Evolutionary conservation across 2,113 vertebrate species (phyloP).

Genomic region (Sebastes fasciatus): DNA sequence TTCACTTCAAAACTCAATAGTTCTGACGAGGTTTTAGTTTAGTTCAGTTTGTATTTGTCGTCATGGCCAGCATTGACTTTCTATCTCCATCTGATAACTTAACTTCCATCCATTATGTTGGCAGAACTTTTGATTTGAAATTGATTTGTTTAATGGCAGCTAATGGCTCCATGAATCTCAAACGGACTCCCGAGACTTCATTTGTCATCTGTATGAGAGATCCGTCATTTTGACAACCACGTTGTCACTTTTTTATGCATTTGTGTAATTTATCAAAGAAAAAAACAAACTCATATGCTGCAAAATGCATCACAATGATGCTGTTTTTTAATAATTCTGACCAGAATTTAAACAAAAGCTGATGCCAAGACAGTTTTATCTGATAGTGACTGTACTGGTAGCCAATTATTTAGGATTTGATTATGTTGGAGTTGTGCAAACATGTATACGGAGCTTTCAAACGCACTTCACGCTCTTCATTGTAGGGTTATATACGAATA

Average conservation of each 20-base stretch:
- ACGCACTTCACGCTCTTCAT: neutral
- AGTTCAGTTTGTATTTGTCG: neutral
- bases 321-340: neutral
- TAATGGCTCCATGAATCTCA: conserved; percentile 54
- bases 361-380: too few species aligned
- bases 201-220: conserved; percentile 42
- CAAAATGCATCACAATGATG: neutral
- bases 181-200: conserved; percentile 38
- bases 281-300: neutral
- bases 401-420: neutral
- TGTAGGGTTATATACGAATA: too few species aligned
- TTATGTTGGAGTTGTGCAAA: neutral
- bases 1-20: neutral
- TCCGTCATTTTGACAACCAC: conserved; percentile 43
- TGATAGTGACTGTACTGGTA: neutral
- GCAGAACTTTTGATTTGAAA: conserved; percentile 62
- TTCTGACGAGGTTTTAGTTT: neutral
- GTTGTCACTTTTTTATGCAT: conserved; percentile 21
- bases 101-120: conserved; percentile 61
- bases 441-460: neutral
- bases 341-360: neutral
- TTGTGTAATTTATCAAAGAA: conserved; percentile 9
- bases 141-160: conserved; percentile 59
- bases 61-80: conserved; percentile 38
- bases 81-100: conserved; percentile 35